Evolutionary conservation across 30 jellyfish, hydroid and myxozoan species (phyloP), one percentile per base, ranked within the genome.

Genomic region (Aurelia sp.): DNA sequence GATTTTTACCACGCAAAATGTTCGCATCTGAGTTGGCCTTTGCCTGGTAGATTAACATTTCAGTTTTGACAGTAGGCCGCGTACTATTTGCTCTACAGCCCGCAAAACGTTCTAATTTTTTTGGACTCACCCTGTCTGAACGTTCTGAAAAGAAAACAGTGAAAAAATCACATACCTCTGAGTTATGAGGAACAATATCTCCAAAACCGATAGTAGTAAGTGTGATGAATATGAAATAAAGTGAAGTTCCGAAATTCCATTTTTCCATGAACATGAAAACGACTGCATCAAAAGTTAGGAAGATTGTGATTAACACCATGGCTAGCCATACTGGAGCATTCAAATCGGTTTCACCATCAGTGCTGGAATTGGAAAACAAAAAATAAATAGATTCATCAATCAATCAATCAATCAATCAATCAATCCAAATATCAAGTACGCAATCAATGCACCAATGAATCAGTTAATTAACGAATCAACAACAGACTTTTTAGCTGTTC

Each of bases 301-400:
- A 88, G 13, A 82, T 16, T 33, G 86, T 68, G 3, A 93, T 82
- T 31, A 93, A 72, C 4, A 85, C 51, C 84, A 87, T 61, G 1
- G 98, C 98, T 18, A 93, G 92, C 98, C 98, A 93, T 3, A 88
- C 92, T 5, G 98, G 98, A 47, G 97, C 98, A 47, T 88, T 88
- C 57, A 93, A 68, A 24, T 87, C 97, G 0, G 98, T 85, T 44
- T 73, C 91, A 66, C 91, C 98, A 53, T 81, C 97, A 47, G 96
- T 87, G 60, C 98, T 92, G 63, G 19, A 79, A 73, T 4, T 5
- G 2, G 50, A 38, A 38, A 35, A 35, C 47, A 35, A 35, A 38
- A 8, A 38, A 38, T 38, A 0, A 38, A 38, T 35, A 35, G 5
- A 35, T 35, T 0, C 3, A 35, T 38, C 50, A 38, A 38, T 1